Evolutionary conservation across 2,113 vertebrate genomes (phyloP).

Genomic region (Amphiprion ocellaris): DNA sequence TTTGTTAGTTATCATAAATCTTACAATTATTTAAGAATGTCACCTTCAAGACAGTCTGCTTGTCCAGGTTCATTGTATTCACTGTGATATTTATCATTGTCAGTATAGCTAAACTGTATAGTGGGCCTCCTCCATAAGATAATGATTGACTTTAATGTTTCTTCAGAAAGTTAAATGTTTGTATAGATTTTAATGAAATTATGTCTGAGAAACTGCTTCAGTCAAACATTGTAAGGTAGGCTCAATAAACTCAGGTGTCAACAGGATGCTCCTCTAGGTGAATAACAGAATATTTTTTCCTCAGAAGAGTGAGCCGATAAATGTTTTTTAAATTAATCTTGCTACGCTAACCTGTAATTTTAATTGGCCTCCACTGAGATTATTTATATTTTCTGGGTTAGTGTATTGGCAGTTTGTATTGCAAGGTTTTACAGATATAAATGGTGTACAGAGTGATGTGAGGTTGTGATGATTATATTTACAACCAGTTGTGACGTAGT

Average conservation of each 20-base stretch:
- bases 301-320: too few relatives aligned
- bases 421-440: neutral
- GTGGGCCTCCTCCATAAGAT: neutral
- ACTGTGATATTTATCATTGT: neutral
- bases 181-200: neutral
- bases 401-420: neutral
- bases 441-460: neutral
- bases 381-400: neutral
- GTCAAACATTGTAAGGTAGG: neutral
- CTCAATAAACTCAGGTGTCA: neutral
- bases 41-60: neutral
- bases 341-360: too few relatives aligned
- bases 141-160: neutral
- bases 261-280: neutral
- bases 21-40: slow-evolving; percentile 2
- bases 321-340: too few relatives aligned
- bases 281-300: neutral
- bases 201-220: neutral
- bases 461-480: neutral
- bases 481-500: neutral
- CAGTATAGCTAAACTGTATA: slow-evolving; percentile 4
- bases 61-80: neutral
- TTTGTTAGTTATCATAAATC: neutral
- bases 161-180: neutral
- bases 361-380: neutral